Conservation (phyloP, 2,888 invertebrate species). For the Latrodectus elegans region DNA sequence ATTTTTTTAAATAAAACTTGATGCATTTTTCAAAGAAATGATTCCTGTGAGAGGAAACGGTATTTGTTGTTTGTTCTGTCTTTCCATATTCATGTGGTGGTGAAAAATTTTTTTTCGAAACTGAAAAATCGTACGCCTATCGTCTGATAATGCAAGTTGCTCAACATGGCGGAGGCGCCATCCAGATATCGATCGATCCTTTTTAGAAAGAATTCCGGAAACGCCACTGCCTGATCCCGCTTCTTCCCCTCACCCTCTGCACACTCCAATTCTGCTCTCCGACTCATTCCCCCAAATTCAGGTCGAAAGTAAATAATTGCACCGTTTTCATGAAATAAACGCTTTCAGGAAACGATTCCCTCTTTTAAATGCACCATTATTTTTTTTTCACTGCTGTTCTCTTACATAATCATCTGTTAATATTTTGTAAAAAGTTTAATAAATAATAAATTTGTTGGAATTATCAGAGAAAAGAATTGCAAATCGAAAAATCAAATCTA, state of each 20-base stretch:
- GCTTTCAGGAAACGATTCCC: neutral
- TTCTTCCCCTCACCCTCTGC: conserved; percentile 8
- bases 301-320: conserved; percentile 27
- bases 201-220: conserved; percentile 65
- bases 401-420: too few species aligned
- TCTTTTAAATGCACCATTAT: neutral
- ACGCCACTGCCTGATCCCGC: conserved; percentile 18
- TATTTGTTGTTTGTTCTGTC: too few species aligned
- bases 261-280: conserved; percentile 2
- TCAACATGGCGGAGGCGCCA: conserved; percentile 53
- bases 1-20: too few species aligned
- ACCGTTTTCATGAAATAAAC: neutral
- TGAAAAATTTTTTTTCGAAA: neutral
- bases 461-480: too few species aligned
- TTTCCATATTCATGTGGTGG: too few species aligned
- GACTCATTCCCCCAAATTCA: conserved; percentile 22
- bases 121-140: conserved; percentile 1
- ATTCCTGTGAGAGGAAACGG: too few species aligned
- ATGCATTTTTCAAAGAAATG: too few species aligned
- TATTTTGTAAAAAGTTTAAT: too few species aligned
- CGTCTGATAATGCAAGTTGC: conserved; percentile 13
- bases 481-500: too few species aligned
- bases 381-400: too few species aligned
- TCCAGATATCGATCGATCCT: conserved; percentile 52
- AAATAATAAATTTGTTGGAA: too few species aligned